Evolutionary conservation across 2,113 vertebrate genomes (phyloP).

Genomic region (Paraplagusia blochii): DNA sequence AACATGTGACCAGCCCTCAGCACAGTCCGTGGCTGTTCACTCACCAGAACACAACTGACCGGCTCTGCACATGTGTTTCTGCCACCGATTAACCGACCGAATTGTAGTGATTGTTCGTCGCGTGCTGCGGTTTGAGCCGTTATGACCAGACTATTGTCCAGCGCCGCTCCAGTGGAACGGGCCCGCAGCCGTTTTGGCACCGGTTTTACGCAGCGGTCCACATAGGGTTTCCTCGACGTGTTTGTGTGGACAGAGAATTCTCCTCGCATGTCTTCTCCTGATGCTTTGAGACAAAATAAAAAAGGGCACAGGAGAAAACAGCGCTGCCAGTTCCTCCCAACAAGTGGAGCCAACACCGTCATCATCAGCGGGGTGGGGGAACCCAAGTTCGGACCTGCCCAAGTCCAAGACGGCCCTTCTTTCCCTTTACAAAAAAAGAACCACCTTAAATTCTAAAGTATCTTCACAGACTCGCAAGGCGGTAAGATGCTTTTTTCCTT

Average conservation of each 20-base stretch:
- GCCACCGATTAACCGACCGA: too few species aligned
- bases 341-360: constrained; percentile 44
- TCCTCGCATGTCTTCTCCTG: constrained; percentile 18
- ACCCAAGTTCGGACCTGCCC: constrained; percentile 66
- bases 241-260: constrained; percentile 45
- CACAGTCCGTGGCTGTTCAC: constrained; percentile 3
- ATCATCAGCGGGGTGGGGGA: background rate
- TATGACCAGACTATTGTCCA: constrained; percentile 61
- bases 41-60: constrained; percentile 15
- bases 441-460: constrained; percentile 65
- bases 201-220: constrained; percentile 72
- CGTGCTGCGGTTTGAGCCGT: constrained; percentile 40
- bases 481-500: constrained; percentile 60
- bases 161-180: constrained; percentile 56
- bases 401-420: constrained; percentile 56
- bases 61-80: constrained; percentile 4
- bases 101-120: background rate
- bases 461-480: constrained; percentile 80
- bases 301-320: constrained; percentile 12
- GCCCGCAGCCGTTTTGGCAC: constrained; percentile 66
- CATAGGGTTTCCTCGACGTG: constrained; percentile 57
- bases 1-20: constrained; percentile 47
- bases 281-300: constrained; percentile 36
- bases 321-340: constrained; percentile 33
- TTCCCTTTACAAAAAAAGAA: constrained; percentile 24